Percentiles rank a stretch among this genome's conserved stretches.
These are phyloP conservation scores for Diabrotica virgifera DNA, from an alignment of 1,140 invertebrate genomes.

Conservation along the genomic window DNA sequence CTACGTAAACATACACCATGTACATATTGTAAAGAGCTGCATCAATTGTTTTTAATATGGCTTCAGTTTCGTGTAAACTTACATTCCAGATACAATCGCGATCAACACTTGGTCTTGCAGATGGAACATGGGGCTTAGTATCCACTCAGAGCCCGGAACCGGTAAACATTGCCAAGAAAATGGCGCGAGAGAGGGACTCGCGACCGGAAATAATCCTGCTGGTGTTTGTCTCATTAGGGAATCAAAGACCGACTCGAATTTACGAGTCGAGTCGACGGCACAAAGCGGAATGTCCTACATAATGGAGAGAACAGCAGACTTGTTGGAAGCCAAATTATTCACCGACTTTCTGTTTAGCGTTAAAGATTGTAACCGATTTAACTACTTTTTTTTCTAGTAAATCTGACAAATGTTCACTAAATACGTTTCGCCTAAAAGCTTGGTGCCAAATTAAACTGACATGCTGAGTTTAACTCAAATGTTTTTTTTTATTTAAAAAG, in stretches of 20 bases:
- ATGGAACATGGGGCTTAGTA: constrained; percentile 18
- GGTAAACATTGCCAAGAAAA: constrained; percentile 32
- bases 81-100: constrained; percentile 25
- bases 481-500: no score
- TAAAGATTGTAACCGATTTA: no score
- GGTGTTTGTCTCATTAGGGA: constrained; percentile 39
- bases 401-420: no score
- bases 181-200: constrained; percentile 15
- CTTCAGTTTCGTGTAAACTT: not conserved
- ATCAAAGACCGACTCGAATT: constrained; percentile 38
- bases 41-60: no score
- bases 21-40: no score
- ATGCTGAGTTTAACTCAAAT: no score
- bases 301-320: not conserved
- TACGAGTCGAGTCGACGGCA: constrained; percentile 28
- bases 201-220: constrained; percentile 33
- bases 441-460: no score
- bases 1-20: no score
- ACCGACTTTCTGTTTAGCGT: no score
- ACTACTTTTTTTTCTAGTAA: no score
- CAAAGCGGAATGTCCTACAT: constrained; percentile 6
- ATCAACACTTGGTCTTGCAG: constrained; percentile 28
- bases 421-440: no score
- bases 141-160: constrained; percentile 22
- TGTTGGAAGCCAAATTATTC: no score